Evolutionary conservation across 2,113 vertebrate species (phyloP).

Genomic region (Chitala chitala): DNA sequence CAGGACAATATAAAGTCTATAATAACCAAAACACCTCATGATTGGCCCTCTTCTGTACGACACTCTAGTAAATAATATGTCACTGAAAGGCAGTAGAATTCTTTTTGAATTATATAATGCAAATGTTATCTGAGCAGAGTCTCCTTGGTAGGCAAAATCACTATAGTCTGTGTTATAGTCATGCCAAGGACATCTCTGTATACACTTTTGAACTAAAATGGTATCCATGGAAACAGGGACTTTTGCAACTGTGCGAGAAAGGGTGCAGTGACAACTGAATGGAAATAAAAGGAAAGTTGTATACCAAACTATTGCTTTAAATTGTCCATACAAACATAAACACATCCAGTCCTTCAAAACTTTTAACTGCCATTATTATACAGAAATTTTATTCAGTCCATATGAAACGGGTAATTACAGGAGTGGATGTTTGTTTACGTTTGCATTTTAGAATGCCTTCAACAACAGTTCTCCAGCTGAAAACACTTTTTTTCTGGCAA

Average conservation of each 20-base stretch:
- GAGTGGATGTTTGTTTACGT: neutral
- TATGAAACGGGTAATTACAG: constrained; percentile 3
- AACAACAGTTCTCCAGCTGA: neutral
- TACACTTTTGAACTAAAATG: constrained; percentile 1
- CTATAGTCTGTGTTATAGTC: constrained; percentile 1
- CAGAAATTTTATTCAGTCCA: constrained; percentile 1
- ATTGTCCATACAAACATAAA: neutral
- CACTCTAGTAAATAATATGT: neutral
- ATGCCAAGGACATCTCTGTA: constrained; percentile 6
- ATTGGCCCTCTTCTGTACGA: neutral
- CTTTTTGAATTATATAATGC: constrained; percentile 13
- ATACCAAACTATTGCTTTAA: neutral
- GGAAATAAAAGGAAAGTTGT: constrained; percentile 11
- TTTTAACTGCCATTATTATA: neutral
- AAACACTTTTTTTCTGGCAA: neutral
- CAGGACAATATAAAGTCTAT: neutral
- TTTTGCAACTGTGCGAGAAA: neutral
- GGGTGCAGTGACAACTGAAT: neutral
- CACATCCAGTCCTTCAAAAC: neutral
- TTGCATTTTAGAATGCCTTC: neutral
- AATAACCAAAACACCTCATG: neutral
- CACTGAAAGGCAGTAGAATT: neutral
- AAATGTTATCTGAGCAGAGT: neutral
- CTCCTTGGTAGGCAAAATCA: neutral
- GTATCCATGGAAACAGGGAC: constrained; percentile 12